Evolutionary conservation across 2,113 vertebrate genomes (phyloP), one percentile per base, ranked within the genome.

Genomic region (Phodopus roborovskii): DNA sequence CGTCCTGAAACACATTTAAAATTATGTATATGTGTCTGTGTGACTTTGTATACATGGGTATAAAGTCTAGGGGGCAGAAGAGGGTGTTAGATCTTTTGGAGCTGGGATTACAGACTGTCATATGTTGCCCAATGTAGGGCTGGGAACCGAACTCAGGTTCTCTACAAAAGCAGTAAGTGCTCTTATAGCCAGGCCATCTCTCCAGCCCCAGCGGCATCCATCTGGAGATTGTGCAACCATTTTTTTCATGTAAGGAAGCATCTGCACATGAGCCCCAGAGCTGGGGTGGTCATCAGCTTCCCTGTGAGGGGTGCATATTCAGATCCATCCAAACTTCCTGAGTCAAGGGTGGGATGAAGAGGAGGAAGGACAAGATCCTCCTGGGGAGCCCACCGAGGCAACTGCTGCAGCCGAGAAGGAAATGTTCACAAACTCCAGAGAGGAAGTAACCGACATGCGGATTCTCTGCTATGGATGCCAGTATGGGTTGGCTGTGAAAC

Each of bases 291-390:
- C 8, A 2, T 19, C 45, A 12, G 58, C 70, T 56, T 74, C 62
- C 62, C 82, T 3, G 0, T 0, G 30, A 33, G 20, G 33, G 8
- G n/a, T 19, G 26, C 4, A 0, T 28, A 11, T 30, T 77, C 48
- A 77, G 30, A 28, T 30, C 74, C 45, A 75, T 26, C n/a, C n/a
- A 26, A 73, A 48, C 30, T 53, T 79, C 20, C 42, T 36, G 77
- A 9, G 30, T 36, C 5, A 5, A 7, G 70, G 1, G 3, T 11
- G 5, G 30, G 48, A 4, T 53, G 73, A 28, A 70, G 68, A 58
- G 50, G 66, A 62, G 15, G 16, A 53, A 9, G 77, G 53, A 36
- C 73, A n/a, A 3, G 36, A 24, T 16, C 53, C 56, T 60, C 1
- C 36, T 24, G 36, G 22, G 50, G 36, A 82, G 20, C 56, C 22